Base-by-base conservation (phyloP, 30 jellyfish, hydroid and myxozoan species). In the Rhopilema esculentum region DNA sequence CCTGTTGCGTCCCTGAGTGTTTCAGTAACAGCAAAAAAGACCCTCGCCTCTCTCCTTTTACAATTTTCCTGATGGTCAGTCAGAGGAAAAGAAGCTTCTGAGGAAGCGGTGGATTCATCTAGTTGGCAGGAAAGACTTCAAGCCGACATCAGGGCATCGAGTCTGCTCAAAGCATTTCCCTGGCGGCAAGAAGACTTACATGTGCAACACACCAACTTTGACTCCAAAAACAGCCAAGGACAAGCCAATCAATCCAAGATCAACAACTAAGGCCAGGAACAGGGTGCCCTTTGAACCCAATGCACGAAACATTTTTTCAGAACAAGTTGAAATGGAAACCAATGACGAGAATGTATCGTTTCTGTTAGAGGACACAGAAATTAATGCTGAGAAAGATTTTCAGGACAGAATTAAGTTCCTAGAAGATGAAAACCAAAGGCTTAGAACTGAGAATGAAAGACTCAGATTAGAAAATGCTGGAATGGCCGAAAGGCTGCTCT, bases 61-160 rank as follows among this genome's bases (percentile, higher is more conserved):
- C 91, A 30, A 30, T 51, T 69, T 83, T 22, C 92, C 92, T 1
- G 61, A 83, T 69, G 92, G 92, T 25, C 49, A 24, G 51, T 68
- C 85, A 0, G 17, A 69, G 21, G 92, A 66, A 57, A 68, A 83
- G 52, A 75, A 83, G 50, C 19, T 40, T 33, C 77, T 83, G 53
- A 68, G 70, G 65, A 83, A 83, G 27, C 40, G 67, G 30, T 83
- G 77, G 92, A 83, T 83, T n/a, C 64, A 30, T 21, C 9, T 65
- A 24, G 71, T 78, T n/a, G 16, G 1, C 6, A 27, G 88, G 66
- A 78, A 78, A 28, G 88, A 78, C 51, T n/a, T n/a, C n/a, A 66
- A 66, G 23, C 77, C 77, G 77, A 66, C 77, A 57, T 20, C 23
- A 70, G 63, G 82, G 16, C 82, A 70, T 62, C 7, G 82, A 23